Conservation (phyloP, 2,113 vertebrate species). For the Beaufortia kweichowensis region DNA sequence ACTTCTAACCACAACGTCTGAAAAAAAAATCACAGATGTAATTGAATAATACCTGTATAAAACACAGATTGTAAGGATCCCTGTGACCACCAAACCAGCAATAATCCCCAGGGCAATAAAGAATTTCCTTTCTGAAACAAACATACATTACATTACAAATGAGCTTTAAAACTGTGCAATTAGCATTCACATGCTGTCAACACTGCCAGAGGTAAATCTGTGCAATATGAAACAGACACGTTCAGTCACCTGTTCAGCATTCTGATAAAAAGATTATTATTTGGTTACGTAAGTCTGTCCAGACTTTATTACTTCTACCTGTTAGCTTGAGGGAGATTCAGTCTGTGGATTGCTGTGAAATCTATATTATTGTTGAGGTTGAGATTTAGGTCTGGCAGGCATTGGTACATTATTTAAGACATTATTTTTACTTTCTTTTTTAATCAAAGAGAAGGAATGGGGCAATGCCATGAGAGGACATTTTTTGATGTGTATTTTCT, state of each 20-base stretch:
- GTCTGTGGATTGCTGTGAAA: conserved; percentile 44
- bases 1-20: neutral
- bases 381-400: conserved; percentile 46
- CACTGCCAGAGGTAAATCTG: conserved; percentile 8
- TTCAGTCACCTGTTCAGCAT: conserved; percentile 7
- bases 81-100: conserved; percentile 41
- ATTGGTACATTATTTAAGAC: conserved; percentile 57
- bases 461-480: conserved; percentile 26
- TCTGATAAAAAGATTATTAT: conserved; percentile 27
- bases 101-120: conserved; percentile 47
- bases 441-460: conserved; percentile 30
- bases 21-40: neutral
- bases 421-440: conserved; percentile 33
- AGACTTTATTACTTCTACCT: conserved; percentile 41
- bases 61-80: conserved; percentile 34
- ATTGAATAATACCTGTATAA: conserved; percentile 48
- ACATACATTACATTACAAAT: conserved; percentile 20
- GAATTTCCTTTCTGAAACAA: conserved; percentile 49
- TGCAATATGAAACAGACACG: conserved; percentile 22
- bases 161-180: conserved; percentile 7
- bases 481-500: neutral
- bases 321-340: conserved; percentile 28
- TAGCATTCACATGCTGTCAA: neutral
- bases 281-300: conserved; percentile 19
- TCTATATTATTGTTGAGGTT: conserved; percentile 49